These are phyloP conservation scores for Clepsis dumicolana DNA, from an alignment of 2,888 invertebrate species.

Conservation along the genomic window DNA sequence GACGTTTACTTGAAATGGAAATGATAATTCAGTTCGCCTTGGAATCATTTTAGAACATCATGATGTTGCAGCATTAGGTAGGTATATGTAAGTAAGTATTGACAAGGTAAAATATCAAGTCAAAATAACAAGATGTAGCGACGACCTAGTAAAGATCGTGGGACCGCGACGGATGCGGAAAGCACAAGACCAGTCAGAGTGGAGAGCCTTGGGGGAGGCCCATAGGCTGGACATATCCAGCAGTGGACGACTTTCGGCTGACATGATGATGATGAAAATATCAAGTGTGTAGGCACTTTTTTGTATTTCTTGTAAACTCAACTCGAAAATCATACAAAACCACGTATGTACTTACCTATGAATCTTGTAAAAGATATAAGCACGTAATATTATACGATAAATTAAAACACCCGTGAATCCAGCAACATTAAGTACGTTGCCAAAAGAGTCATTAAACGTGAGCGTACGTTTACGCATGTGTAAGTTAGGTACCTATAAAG, in stretches of 20 bases:
- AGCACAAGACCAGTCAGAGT: no score
- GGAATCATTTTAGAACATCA: background rate
- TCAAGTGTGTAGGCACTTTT: background rate
- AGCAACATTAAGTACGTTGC: slow-evolving; percentile 33
- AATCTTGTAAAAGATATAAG: background rate
- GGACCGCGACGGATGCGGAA: no score
- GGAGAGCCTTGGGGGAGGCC: no score
- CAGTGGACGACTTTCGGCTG: no score
- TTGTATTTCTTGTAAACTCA: background rate
- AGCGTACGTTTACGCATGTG: slow-evolving; percentile 25
- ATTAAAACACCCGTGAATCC: slow-evolving; percentile 25
- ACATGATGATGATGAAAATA: no score
- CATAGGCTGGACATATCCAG: no score
- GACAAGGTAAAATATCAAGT: no score
- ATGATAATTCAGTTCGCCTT: background rate
- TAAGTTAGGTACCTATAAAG: slow-evolving; percentile 13
- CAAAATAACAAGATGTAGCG: no score
- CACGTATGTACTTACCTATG: background rate
- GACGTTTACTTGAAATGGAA: slow-evolving; percentile 17
- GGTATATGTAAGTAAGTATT: no score
- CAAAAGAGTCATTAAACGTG: slow-evolving; percentile 41
- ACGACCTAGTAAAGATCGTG: no score
- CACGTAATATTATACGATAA: slow-evolving; percentile 17
- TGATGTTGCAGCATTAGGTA: background rate
- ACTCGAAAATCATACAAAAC: background rate